Evolutionary conservation across 2,888 invertebrate species (phyloP), one percentile per base, ranked within the genome.

Genomic region (Parnassius smintheus): DNA sequence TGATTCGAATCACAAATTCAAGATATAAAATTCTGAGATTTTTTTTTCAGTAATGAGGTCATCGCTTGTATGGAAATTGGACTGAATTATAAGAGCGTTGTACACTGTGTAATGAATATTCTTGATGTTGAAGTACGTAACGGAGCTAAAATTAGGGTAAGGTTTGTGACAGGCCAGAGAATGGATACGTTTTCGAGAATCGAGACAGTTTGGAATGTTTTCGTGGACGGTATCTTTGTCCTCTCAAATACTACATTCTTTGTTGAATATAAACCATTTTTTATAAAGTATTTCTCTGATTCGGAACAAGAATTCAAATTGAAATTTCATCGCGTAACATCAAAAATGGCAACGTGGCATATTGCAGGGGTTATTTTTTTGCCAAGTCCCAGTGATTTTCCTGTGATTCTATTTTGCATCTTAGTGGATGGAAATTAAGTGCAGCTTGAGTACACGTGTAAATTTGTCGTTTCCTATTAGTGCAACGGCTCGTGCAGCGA

Each of bases 401-500:
- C 10, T 11, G 46, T 48, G 57, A 65, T 55, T 61, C 55, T 56
- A 78, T 76, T 72, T 68, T 75, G 65, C 62, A 56, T 69, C 74
- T 76, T 83, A 77, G 62, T 2, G 0, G 2, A 0, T 49, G 1
- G 64, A 18, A 35, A 72, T 81, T 82, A 70, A 70, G 73, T 65
- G 58, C 64, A 46, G 22, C 54, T 44, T 7, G 45, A 62, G 58
- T 65, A 72, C 60, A 66, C 60, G 60, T 69, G 22, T 13, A 63
- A 70, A 71, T 71, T 72, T 74, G 75, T 69, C 70, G 74, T 75
- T 76, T 83, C 84, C 83, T 85, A 87, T 89, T 87, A 87, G 88
- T 88, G 89, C 89, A 86, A 72, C 83, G 81, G 81, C 74, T 82
- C 82, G 85, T 88, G 88, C 88, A 85, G 81, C 82, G 89, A 83